Base-by-base conservation (phyloP, 2,113 vertebrate species). In the Anguilla rostrata region DNA sequence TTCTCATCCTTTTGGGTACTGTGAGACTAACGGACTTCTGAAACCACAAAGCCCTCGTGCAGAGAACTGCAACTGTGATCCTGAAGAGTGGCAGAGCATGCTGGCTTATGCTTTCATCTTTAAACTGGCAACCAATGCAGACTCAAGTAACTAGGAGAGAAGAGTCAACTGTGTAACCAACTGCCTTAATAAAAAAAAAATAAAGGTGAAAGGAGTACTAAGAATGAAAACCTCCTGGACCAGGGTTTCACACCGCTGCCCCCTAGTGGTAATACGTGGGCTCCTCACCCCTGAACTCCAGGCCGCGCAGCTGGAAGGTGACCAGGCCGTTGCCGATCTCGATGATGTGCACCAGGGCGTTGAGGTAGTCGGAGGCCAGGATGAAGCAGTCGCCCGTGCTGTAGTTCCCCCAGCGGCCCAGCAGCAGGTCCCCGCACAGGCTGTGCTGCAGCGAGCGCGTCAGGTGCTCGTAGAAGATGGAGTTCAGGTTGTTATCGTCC, bases 321-420 rank as follows among this genome's bases (percentile, higher is more conserved):
- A 97, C 93, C 0, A 98, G 95, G 81, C 97, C 97, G 1, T 98
- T 98, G 91, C 97, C 97, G 0, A 98, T 96, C 95, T 98, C 97
- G 0, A 98, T 97, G 91, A 98, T 95, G 95, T 98, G 97, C 89
- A 98, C 97, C 66, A 98, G 94, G 60, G 97, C 97, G 0, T 98
- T 98, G 95, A 98, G 96, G 95, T 98, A 97, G 96, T 98, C 97
- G 0, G 97, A 98, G 83, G 97, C 97, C 78, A 98, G 95, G 92
- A 98, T 97, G 83, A 98, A 98, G 92, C 97, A 98, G 93, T 98
- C 97, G 0, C 97, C 97, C 0, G 97, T 97, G 91, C 93, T 94
- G 78, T 96, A 97, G 93, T 96, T 97, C 80, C 97, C 97, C 97
- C 97, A 98, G 90, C 97, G 97, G 20, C 97, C 97, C 39, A 98